These are phyloP conservation scores for Molorchus minor DNA, from an alignment of 2,888 invertebrate species.

Conservation along the genomic window DNA sequence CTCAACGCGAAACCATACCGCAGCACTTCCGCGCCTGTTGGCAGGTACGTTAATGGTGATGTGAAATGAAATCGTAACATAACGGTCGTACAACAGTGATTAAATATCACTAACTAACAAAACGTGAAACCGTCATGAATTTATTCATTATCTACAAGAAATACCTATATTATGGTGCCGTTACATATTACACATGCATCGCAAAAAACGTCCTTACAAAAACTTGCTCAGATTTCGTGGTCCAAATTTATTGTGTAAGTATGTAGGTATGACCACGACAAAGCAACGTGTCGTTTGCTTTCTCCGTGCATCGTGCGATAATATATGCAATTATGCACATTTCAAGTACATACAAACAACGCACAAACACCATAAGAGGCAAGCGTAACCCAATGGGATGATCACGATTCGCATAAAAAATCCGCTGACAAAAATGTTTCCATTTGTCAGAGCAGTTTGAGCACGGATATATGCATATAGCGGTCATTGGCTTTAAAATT, in stretches of 20 bases:
- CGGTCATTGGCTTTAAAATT: not conserved
- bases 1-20: too few relatives aligned
- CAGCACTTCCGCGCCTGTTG: too few relatives aligned
- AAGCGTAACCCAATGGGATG: not conserved
- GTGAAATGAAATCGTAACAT: too few relatives aligned
- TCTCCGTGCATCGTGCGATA: not conserved
- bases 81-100: too few relatives aligned
- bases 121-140: too few relatives aligned
- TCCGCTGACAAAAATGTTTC: not conserved
- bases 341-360: slow-evolving; percentile 12
- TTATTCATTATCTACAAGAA: too few relatives aligned
- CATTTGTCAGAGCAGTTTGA: slow-evolving; percentile 8
- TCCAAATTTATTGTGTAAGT: not conserved
- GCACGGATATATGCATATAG: slow-evolving; percentile 1
- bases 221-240: not conserved
- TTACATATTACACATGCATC: too few relatives aligned
- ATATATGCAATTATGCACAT: slow-evolving; percentile 8
- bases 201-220: not conserved
- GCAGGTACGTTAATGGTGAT: too few relatives aligned
- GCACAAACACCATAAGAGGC: slow-evolving; percentile 1
- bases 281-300: not conserved
- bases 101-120: too few relatives aligned
- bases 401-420: slow-evolving; percentile 10
- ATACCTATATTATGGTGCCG: too few relatives aligned
- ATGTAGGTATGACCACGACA: not conserved